Conservation (phyloP, 2,888 invertebrate genomes). For the Harpalus rufipes region DNA sequence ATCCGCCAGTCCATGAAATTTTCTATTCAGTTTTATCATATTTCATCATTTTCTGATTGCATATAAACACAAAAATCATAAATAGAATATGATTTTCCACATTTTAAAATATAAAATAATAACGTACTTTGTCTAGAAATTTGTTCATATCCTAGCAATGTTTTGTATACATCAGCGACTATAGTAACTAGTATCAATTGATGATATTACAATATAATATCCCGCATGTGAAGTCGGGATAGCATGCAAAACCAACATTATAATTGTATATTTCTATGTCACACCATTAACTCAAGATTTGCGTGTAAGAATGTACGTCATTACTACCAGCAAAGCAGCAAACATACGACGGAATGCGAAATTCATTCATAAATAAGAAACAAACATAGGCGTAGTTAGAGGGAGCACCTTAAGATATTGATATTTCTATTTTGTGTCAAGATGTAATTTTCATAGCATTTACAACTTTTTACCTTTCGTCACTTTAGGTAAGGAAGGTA, state of each 20-base stretch:
- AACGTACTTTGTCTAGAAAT: not conserved
- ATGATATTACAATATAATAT: constrained; percentile 50
- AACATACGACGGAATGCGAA: constrained; percentile 21
- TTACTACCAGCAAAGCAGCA: constrained; percentile 29
- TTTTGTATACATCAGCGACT: not conserved
- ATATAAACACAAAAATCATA: not conserved
- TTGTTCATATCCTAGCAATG: constrained; percentile 4
- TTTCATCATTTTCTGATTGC: not conserved
- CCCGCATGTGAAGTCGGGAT: constrained; percentile 14
- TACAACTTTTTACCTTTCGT: too few species aligned
- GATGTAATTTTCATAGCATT: too few species aligned
- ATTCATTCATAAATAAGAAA: constrained; percentile 39
- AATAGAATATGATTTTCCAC: not conserved
- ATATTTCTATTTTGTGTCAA: too few species aligned
- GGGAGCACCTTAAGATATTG: too few species aligned
- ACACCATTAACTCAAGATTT: constrained; percentile 51
- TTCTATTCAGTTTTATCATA: not conserved
- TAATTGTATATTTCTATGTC: constrained; percentile 57
- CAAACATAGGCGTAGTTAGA: not conserved
- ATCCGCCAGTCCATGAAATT: too few species aligned
- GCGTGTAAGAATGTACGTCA: constrained; percentile 49
- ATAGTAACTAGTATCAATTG: constrained; percentile 39
- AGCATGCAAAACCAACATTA: constrained; percentile 61
- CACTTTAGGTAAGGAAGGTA: too few species aligned
- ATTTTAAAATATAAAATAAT: not conserved